Conservation (phyloP, 2,113 vertebrate genomes). For the Anguilla rostrata region DNA sequence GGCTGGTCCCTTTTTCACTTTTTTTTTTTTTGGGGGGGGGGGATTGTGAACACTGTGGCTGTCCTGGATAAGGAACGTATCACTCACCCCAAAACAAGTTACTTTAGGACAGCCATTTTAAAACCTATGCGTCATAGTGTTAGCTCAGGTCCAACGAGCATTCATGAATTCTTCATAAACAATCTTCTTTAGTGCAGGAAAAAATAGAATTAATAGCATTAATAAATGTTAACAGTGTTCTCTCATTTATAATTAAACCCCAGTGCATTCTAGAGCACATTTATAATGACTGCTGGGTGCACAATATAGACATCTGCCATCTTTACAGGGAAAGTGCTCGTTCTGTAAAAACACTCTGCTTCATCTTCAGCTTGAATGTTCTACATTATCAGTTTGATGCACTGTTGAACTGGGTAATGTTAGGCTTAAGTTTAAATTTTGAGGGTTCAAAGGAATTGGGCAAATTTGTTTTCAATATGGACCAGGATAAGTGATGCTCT, state of each 20-base stretch:
- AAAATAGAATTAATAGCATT: not conserved
- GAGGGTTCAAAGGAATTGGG: not conserved
- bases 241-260: no score
- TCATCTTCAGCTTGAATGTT: not conserved
- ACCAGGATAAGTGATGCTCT: not conserved
- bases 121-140: not conserved
- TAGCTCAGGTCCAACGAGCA: not conserved
- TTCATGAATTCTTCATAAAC: not conserved
- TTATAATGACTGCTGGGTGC: no score
- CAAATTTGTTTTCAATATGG: constrained; percentile 4
- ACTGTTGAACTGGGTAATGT: not conserved
- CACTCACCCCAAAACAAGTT: not conserved
- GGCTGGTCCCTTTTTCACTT: no score
- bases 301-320: not conserved
- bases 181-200: not conserved
- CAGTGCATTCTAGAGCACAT: no score
- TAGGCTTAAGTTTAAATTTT: not conserved
- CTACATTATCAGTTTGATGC: not conserved
- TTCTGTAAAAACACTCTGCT: not conserved
- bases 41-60: no score
- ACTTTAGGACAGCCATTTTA: not conserved
- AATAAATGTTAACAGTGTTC: no score
- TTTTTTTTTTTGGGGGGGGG: no score
- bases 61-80: not conserved
- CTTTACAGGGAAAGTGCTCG: not conserved